A percentile compares a stretch with the other conserved stretches of the same genome.
Evolutionary conservation across 2,797 vertebrate species (phyloP).

Genomic region (Centropyge bicolor): DNA sequence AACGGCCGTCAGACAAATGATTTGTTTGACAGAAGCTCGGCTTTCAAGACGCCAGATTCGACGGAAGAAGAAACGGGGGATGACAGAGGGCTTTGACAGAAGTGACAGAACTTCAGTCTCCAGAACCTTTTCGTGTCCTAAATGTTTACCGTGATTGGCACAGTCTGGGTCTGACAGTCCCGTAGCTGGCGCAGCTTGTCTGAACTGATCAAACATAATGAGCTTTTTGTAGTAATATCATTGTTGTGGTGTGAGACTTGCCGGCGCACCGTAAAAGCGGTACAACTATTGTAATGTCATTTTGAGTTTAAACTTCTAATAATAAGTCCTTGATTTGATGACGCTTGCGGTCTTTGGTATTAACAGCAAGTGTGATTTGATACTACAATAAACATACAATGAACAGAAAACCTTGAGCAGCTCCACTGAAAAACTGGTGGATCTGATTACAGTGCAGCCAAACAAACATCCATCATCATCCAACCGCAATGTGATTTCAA

Average conservation of each 20-base stretch:
- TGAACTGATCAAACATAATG: conserved; percentile 34
- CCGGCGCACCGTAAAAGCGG: neutral
- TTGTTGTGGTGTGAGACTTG: conserved; percentile 9
- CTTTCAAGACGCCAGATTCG: conserved; percentile 47
- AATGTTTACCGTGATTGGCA: conserved; percentile 46
- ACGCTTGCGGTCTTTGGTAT: neutral
- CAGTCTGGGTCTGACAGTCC: conserved; percentile 29
- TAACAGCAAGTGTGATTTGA: neutral
- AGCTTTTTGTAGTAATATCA: conserved; percentile 5
- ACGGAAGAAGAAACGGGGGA: conserved; percentile 23
- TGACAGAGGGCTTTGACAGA: conserved; percentile 24
- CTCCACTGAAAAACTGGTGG: neutral
- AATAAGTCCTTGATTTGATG: neutral
- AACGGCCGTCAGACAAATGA: conserved; percentile 51
- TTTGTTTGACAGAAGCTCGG: conserved; percentile 46
- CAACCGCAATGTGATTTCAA: neutral
- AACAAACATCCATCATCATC: neutral
- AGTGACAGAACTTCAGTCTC: conserved; percentile 47
- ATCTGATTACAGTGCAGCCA: neutral
- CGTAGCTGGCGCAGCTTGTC: conserved; percentile 28
- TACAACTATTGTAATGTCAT: neutral
- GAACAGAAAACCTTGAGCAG: neutral
- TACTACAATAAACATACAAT: neutral
- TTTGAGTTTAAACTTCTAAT: neutral
- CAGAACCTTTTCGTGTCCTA: conserved; percentile 41